phyloP scores from a whole-genome alignment of 2,888 invertebrate genomes.

The Ischnus inquisitorius region DNA sequence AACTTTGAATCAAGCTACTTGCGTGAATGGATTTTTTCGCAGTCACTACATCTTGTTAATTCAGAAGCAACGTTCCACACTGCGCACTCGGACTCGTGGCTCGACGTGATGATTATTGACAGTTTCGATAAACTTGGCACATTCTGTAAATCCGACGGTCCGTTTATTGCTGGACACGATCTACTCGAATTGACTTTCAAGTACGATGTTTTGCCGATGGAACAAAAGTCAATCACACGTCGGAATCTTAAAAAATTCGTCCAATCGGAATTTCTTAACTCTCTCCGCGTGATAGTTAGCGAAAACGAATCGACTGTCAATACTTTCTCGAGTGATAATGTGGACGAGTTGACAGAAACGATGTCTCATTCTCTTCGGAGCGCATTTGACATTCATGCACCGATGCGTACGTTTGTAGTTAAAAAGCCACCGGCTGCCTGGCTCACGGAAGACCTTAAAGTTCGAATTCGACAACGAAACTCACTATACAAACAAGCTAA shows the following conservation, averaged over 20 bases:
- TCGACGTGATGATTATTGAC: not conserved
- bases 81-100: not conserved
- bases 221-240: not conserved
- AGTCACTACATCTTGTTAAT: not conserved
- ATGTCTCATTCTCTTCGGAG: not conserved
- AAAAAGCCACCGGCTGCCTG: not conserved
- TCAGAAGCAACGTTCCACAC: not conserved
- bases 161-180: conserved; percentile 26
- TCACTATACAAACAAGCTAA: not conserved
- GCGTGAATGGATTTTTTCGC: not conserved
- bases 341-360: no score
- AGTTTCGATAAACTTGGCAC: not conserved
- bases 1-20: not conserved
- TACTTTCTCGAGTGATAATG: no score
- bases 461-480: not conserved
- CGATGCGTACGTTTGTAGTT: not conserved
- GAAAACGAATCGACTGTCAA: no score
- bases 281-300: no score
- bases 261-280: not conserved
- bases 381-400: not conserved
- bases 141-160: not conserved
- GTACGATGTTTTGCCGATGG: not conserved
- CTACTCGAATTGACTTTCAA: not conserved
- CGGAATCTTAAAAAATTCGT: not conserved
- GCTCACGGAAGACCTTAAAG: not conserved